Base-by-base conservation (phyloP, 2,888 invertebrate species). In the Agrotis exclamationis region DNA sequence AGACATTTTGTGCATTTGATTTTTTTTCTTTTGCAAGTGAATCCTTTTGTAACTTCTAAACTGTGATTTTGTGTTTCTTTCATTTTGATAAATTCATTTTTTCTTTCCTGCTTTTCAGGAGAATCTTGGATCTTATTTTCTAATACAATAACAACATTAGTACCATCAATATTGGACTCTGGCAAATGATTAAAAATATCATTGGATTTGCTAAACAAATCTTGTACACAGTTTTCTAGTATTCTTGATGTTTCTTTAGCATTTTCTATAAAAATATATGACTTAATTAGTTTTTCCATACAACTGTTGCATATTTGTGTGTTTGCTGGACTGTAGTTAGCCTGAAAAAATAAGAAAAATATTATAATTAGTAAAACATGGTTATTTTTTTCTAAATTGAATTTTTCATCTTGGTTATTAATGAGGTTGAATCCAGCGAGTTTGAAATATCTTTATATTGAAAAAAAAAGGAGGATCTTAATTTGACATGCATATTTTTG, bases 201-300 rank as follows among this genome's bases (percentile, higher is more conserved):
- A 53, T 58, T 51, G 3, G 77, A 58, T 69, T 80, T 80, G 11
- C 22, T 69, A 20, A 62, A 67, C 22, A 80, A 58, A 14, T 82
- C 72, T 33, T 63, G 53, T 9, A 82, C 13, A 66, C 70, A 78
- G 2, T 56, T 59, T 7, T 57, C 24, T 13, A 83, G 53, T 14
- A 78, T 64, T 50, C 57, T 62, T 0, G 18, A 60, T 47, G 71
- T 70, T 56, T 73, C 68, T 22, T 60, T 68, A 0, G 63, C 45
- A 28, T 70, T 77, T 70, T 82, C 71, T 51, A 72, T 73, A 24
- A 82, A 82, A 28, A 80, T 73, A 18, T 74, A 82, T 58, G 82
- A 66, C 53, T 82, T 67, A 9, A 75, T 67, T 9, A 80, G 54
- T 56, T 77, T 71, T 28, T 65, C 73, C n/a, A 70, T 69, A 50